These are phyloP conservation scores for Drosophila kurseongensis DNA, from an alignment of 1,140 invertebrate species.

Conservation along the genomic window DNA sequence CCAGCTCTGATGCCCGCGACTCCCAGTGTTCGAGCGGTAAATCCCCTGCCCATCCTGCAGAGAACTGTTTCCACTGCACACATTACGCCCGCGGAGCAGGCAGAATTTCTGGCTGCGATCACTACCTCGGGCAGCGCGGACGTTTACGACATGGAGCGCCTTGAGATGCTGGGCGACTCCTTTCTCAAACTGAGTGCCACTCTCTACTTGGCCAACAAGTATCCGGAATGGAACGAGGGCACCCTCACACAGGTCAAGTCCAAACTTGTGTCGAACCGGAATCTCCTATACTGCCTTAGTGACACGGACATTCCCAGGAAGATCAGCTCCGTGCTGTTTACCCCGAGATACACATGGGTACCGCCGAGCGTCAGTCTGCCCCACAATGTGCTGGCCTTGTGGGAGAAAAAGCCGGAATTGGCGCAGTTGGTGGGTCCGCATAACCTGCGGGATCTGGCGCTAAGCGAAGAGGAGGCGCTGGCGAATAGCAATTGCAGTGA, in stretches of 20 bases:
- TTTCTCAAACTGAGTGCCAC: conserved; percentile 93
- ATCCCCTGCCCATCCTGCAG: conserved; percentile 34
- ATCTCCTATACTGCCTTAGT: conserved; percentile 89
- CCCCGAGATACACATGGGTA: conserved; percentile 86
- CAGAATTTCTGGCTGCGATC: conserved; percentile 87
- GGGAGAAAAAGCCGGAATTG: conserved; percentile 29
- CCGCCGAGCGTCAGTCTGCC: conserved; percentile 85
- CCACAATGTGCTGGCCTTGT: conserved; percentile 49
- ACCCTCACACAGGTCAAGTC: conserved; percentile 91
- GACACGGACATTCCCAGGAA: conserved; percentile 62
- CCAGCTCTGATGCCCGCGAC: conserved; percentile 33
- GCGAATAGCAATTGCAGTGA: conserved; percentile 26
- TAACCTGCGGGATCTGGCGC: conserved; percentile 41
- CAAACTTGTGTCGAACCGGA: conserved; percentile 92
- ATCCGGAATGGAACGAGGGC: conserved; percentile 90
- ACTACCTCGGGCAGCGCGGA: conserved; percentile 90
- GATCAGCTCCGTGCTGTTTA: conserved; percentile 57
- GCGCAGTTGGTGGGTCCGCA: conserved; percentile 53
- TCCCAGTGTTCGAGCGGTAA: background rate
- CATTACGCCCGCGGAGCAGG: conserved; percentile 69
- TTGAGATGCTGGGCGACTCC: conserved; percentile 95
- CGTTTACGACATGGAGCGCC: conserved; percentile 92
- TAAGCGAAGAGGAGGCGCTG: conserved; percentile 50
- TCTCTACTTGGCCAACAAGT: conserved; percentile 90
- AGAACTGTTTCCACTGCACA: conserved; percentile 41